Percentiles rank a stretch among this genome's conserved stretches.
Evolutionary conservation across 2,113 vertebrate genomes (phyloP).

Genomic region (Ophthalmolycus amberensis): DNA sequence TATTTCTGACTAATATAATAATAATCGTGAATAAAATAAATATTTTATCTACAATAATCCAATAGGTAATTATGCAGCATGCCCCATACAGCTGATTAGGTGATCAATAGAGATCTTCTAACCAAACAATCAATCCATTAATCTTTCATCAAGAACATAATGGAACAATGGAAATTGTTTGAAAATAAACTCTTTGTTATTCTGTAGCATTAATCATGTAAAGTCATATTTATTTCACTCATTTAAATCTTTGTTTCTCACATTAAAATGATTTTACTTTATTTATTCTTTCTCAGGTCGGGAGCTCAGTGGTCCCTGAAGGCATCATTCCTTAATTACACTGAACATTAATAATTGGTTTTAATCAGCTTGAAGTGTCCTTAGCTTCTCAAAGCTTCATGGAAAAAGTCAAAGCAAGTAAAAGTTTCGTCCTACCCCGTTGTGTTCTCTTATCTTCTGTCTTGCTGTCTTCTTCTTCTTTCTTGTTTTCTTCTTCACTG

Average conservation of each 20-base stretch:
- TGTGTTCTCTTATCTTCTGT: slow-evolving; percentile 4
- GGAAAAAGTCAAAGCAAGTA: background rate
- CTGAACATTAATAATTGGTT: background rate
- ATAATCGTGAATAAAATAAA: background rate
- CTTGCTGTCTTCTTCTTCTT: background rate
- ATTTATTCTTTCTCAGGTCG: background rate
- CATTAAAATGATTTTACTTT: too few relatives aligned
- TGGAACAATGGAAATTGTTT: too few relatives aligned
- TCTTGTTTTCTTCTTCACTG: background rate
- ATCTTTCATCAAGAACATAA: too few relatives aligned
- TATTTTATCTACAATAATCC: background rate
- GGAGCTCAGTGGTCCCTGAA: slow-evolving; percentile 26
- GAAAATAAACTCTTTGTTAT: background rate
- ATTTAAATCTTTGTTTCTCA: background rate
- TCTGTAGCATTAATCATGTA: background rate
- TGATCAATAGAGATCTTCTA: too few relatives aligned
- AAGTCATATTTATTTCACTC: background rate
- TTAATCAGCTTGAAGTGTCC: background rate
- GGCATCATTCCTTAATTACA: slow-evolving; percentile 6
- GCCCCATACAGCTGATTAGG: too few relatives aligned
- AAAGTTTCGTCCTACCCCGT: slow-evolving; percentile 38
- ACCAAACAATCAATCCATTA: too few relatives aligned
- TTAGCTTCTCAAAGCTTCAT: background rate
- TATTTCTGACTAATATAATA: background rate
- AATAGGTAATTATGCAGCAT: background rate